A percentile compares a stretch with the other conserved stretches of the same genome.
These are phyloP conservation scores for Drosophila mojavensis DNA, from an alignment of 1,140 invertebrate genomes.

Conservation along the genomic window DNA sequence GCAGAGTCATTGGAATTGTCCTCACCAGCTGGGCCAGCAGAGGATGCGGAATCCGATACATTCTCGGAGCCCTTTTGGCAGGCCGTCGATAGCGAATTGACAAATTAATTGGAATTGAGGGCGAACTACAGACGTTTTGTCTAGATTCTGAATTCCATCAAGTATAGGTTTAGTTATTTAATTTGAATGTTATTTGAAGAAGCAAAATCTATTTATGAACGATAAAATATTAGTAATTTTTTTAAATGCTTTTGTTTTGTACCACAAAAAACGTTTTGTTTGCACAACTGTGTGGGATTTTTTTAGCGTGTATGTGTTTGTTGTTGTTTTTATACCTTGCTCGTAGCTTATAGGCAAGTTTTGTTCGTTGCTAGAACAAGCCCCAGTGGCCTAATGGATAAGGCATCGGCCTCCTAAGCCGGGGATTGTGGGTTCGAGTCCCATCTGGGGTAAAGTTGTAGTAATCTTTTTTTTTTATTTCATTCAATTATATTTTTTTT, in stretches of 20 bases:
- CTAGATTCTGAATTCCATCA: too few species aligned
- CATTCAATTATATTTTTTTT: not conserved
- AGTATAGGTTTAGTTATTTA: not conserved
- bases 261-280: not conserved
- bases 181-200: not conserved
- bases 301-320: conserved; percentile 4
- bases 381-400: conserved; percentile 74
- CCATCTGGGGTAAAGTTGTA: conserved; percentile 47
- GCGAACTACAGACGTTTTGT: too few species aligned
- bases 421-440: conserved; percentile 77
- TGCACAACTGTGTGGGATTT: conserved; percentile 7
- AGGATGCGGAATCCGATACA: conserved; percentile 55
- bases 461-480: not conserved
- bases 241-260: not conserved
- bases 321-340: not conserved
- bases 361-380: conserved; percentile 9
- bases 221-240: not conserved
- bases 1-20: conserved; percentile 60
- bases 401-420: conserved; percentile 77
- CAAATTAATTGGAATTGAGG: conserved; percentile 25
- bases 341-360: not conserved
- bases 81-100: conserved; percentile 66
- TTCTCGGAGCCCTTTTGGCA: conserved; percentile 72
- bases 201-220: not conserved
- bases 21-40: conserved; percentile 48